Conservation (phyloP, 2,797 vertebrate species). For the Karalla daura region DNA sequence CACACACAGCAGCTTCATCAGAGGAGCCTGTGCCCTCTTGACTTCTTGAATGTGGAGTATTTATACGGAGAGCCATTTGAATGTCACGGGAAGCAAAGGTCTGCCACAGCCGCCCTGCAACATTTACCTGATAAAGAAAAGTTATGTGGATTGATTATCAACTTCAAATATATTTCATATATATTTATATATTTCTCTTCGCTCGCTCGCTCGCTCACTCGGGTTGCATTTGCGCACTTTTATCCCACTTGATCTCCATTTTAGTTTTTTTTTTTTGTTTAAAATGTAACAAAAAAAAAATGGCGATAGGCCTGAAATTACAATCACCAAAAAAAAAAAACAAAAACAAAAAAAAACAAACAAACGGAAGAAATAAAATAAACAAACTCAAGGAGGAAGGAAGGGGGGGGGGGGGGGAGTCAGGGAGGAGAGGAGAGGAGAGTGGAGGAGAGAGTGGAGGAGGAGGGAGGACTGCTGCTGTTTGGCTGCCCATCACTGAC, state of each 20-base stretch:
- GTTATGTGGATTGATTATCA: slow-evolving; percentile 99
- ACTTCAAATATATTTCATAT: slow-evolving; percentile 86
- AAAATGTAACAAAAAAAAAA: slow-evolving; percentile 96
- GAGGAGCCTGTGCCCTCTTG: slow-evolving; percentile 92
- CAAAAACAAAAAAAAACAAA: slow-evolving; percentile 85
- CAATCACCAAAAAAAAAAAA: slow-evolving; percentile 94
- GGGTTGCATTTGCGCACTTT: slow-evolving; percentile 74
- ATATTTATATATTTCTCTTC: slow-evolving; percentile 78
- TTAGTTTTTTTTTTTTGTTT: slow-evolving; percentile 94
- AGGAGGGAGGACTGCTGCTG: slow-evolving; percentile 78
- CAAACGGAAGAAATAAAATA: slow-evolving; percentile 81
- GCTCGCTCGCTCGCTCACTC: slow-evolving; percentile 65
- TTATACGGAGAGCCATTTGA: slow-evolving; percentile 93
- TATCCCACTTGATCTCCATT: slow-evolving; percentile 85
- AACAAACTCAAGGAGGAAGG: slow-evolving; percentile 86
- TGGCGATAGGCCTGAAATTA: slow-evolving; percentile 99
- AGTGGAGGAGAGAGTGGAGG: slow-evolving; percentile 82
- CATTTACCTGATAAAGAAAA: slow-evolving; percentile 93
- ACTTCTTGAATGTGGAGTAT: slow-evolving; percentile 97
- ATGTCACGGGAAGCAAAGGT: slow-evolving; percentile 92
- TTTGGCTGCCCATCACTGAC: slow-evolving; percentile 91
- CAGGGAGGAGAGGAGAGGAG: slow-evolving; percentile 74
- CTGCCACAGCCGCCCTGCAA: slow-evolving; percentile 91
- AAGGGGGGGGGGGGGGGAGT: slow-evolving; percentile 74
- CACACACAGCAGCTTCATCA: slow-evolving; percentile 99